Conservation (phyloP, 2,113 vertebrate genomes). For the Numida meleagris region DNA sequence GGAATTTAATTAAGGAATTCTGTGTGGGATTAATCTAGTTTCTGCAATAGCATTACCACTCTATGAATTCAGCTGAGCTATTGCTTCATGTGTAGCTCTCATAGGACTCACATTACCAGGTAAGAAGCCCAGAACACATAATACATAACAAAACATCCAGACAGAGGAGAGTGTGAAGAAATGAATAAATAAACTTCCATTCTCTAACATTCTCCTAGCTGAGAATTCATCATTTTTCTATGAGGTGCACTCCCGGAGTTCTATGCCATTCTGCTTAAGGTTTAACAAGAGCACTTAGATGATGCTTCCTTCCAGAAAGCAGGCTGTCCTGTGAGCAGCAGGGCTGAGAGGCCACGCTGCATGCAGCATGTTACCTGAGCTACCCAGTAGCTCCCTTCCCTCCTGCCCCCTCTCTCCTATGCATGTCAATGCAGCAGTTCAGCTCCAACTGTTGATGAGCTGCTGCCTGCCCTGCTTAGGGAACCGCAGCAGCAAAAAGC, state of each 20-base stretch:
- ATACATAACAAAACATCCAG: neutral
- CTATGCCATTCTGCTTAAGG: neutral
- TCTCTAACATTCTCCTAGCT: neutral
- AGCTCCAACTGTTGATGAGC: neutral
- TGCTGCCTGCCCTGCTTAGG: accelerated
- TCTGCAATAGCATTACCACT: neutral
- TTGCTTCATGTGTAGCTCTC: neutral
- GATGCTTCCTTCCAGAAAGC: neutral
- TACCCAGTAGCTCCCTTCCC: neutral
- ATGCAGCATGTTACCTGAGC: neutral
- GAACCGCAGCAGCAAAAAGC: neutral
- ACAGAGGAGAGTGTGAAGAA: neutral
- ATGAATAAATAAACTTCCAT: neutral
- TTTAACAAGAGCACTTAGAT: neutral
- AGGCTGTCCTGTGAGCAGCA: neutral
- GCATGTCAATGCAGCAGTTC: neutral
- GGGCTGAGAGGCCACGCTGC: neutral
- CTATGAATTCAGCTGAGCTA: neutral
- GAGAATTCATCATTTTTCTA: neutral
- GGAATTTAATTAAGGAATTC: neutral
- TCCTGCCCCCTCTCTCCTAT: neutral
- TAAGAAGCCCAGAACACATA: neutral
- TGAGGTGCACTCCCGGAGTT: neutral
- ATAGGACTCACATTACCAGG: neutral
- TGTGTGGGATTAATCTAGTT: neutral